Percentiles rank a stretch among this genome's conserved stretches.
These are phyloP conservation scores for Ctenomys sociabilis DNA, from an alignment of 2,113 vertebrate species.

Conservation along the genomic window DNA sequence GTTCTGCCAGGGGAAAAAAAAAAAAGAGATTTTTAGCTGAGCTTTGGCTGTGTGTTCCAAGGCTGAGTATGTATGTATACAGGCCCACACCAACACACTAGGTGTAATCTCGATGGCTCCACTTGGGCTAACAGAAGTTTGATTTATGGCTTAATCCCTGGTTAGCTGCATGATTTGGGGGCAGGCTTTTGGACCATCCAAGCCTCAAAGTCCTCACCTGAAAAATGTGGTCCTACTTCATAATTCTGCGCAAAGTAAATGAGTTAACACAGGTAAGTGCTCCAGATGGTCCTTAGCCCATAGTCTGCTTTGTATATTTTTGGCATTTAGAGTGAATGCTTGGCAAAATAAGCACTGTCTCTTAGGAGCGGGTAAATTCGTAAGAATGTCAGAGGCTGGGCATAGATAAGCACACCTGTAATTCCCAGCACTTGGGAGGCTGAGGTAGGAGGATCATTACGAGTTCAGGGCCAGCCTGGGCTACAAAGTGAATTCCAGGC, in stretches of 20 bases:
- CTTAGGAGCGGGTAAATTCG: constrained; percentile 15
- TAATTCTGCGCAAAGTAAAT: background rate
- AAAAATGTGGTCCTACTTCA: background rate
- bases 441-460: background rate
- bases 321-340: background rate
- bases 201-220: constrained; percentile 24
- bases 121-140: background rate
- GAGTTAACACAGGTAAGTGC: background rate
- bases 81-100: background rate
- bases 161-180: background rate
- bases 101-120: background rate
- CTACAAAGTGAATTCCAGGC: background rate
- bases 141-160: constrained; percentile 38
- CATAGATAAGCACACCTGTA: background rate
- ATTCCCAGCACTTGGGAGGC: background rate
- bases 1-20: no score
- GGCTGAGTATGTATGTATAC: background rate
- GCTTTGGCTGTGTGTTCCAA: background rate
- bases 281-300: background rate
- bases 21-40: no score
- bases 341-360: background rate
- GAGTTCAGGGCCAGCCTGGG: background rate
- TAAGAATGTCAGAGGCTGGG: constrained; percentile 18
- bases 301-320: background rate
- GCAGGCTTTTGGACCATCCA: background rate